A percentile compares a stretch with the other conserved stretches of the same genome.
phyloP scores from a whole-genome alignment of 2,797 vertebrate genomes.

The Nasua narica region DNA sequence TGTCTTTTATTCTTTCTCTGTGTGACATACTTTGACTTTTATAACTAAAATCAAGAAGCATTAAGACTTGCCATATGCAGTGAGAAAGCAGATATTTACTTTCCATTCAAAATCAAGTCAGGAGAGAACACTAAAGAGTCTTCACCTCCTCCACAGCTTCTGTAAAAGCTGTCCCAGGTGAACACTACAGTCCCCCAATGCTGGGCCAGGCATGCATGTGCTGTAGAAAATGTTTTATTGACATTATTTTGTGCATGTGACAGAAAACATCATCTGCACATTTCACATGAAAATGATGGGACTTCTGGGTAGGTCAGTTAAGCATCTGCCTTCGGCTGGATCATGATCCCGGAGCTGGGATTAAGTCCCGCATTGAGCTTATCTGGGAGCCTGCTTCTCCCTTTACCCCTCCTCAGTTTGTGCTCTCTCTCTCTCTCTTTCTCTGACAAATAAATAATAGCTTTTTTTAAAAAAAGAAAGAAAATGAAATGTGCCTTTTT shows the following conservation, averaged over 20 bases:
- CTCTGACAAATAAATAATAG: too few relatives aligned
- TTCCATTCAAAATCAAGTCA: not conserved
- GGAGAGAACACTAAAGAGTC: not conserved
- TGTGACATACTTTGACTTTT: not conserved
- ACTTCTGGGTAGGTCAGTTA: not conserved
- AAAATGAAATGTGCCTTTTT: conserved; percentile 52
- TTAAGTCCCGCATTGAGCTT: not conserved
- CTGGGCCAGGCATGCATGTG: accelerated
- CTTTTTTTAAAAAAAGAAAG: too few relatives aligned
- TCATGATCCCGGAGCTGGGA: not conserved
- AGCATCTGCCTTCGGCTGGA: not conserved
- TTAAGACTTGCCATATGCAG: not conserved
- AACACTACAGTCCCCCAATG: not conserved
- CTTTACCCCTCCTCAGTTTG: too few relatives aligned
- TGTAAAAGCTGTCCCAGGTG: not conserved
- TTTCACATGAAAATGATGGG: conserved; percentile 41
- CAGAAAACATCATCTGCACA: conserved; percentile 35
- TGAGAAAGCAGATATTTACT: not conserved
- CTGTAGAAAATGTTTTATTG: not conserved
- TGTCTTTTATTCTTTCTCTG: not conserved
- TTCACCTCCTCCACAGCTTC: not conserved
- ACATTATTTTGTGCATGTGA: not conserved
- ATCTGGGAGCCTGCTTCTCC: not conserved
- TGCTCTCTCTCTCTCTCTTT: too few relatives aligned
- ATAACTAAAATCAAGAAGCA: not conserved